phyloP scores from a whole-genome alignment of 1,140 invertebrate species.

The Drosophila kohkoa region DNA sequence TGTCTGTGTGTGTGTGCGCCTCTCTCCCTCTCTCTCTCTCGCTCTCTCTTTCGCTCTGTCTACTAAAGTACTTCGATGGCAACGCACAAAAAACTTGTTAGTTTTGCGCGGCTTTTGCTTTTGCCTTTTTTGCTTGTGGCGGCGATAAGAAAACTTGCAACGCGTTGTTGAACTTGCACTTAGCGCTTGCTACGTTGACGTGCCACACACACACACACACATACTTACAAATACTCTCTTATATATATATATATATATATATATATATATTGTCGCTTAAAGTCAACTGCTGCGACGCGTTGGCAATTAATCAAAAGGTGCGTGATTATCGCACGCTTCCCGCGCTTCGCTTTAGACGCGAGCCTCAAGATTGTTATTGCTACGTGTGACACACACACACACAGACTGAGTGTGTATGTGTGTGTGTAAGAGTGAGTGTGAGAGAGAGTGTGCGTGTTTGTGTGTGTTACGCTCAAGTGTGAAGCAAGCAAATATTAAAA shows the following conservation, averaged over 20 bases:
- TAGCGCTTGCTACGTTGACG: conserved; percentile 48
- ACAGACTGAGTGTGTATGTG: not conserved
- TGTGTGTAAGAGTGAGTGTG: not conserved
- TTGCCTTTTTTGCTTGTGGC: conserved; percentile 46
- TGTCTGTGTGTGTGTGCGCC: not conserved
- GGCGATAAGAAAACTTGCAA: conserved; percentile 71
- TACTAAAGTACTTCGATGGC: conserved; percentile 20
- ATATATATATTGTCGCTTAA: conserved; percentile 28
- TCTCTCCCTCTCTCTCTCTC: not conserved
- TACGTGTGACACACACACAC: conserved; percentile 34
- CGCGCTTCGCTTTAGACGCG: conserved; percentile 9
- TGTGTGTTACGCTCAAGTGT: conserved; percentile 35
- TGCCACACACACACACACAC: conserved; percentile 10
- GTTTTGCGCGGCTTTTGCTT: conserved; percentile 20
- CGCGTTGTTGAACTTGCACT: conserved; percentile 76
- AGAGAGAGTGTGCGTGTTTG: not conserved
- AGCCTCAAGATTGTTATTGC: conserved; percentile 41
- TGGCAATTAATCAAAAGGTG: conserved; percentile 78
- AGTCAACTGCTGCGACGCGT: conserved; percentile 51
- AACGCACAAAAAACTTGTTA: conserved; percentile 50
- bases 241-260: not conserved
- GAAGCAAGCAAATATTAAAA: conserved; percentile 80
- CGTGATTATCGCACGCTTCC: conserved; percentile 67
- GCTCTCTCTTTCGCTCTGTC: not conserved
- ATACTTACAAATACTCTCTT: not conserved